Conservation (phyloP, 2,888 invertebrate genomes). For the Barypeithes pellucidus region DNA sequence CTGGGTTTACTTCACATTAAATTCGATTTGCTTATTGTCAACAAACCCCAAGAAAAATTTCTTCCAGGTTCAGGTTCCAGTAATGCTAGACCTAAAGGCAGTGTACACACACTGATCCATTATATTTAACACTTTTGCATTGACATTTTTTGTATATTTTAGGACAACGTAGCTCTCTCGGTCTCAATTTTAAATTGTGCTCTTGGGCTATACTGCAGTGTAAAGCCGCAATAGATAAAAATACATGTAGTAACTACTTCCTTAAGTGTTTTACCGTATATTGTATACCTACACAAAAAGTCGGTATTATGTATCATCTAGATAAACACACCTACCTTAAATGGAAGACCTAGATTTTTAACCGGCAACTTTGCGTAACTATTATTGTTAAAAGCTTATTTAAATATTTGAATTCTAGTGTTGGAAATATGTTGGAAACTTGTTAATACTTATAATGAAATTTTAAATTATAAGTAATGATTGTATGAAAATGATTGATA, state of each 20-base stretch:
- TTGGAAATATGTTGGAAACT: constrained; percentile 2
- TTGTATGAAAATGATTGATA: too few relatives aligned
- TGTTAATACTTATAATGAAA: background rate
- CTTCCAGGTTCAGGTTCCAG: too few relatives aligned
- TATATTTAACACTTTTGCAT: too few relatives aligned
- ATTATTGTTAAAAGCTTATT: constrained; percentile 40
- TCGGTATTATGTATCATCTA: constrained; percentile 45
- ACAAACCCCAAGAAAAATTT: too few relatives aligned
- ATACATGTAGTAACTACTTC: constrained; percentile 33
- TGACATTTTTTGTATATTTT: too few relatives aligned
- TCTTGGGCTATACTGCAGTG: constrained; percentile 1
- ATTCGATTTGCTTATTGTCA: too few relatives aligned
- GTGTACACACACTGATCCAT: too few relatives aligned
- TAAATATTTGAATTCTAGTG: constrained; percentile 1
- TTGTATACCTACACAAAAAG: constrained; percentile 44
- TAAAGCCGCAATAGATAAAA: constrained; percentile 17
- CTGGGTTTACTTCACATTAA: too few relatives aligned
- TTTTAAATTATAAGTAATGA: background rate
- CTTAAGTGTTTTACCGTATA: constrained; percentile 42
- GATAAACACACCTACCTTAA: constrained; percentile 48
- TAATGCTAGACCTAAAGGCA: too few relatives aligned
- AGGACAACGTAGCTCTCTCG: too few relatives aligned
- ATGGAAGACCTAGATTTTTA: constrained; percentile 47
- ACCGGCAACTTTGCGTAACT: constrained; percentile 29
- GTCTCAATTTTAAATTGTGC: background rate